These are phyloP conservation scores for Odobenus rosmarus DNA, from an alignment of 2,113 vertebrate species.

Conservation along the genomic window DNA sequence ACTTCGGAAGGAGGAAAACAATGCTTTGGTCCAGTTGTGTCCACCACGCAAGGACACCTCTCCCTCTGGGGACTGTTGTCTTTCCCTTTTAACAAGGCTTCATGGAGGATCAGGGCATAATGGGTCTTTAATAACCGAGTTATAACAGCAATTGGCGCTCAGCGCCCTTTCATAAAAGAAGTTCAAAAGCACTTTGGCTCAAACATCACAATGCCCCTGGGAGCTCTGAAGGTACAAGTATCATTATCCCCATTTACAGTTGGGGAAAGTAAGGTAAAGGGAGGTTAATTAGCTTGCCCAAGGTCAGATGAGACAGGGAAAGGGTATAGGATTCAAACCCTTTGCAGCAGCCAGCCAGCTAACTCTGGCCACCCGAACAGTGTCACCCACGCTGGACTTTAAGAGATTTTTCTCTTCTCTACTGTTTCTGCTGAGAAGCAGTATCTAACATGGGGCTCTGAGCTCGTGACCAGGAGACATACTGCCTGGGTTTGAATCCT, in stretches of 20 bases:
- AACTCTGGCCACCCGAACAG: neutral
- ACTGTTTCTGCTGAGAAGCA: neutral
- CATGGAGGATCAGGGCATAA: neutral
- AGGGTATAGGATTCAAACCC: neutral
- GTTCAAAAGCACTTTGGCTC: slow-evolving; percentile 66
- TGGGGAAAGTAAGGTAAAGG: slow-evolving; percentile 56
- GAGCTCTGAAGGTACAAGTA: slow-evolving; percentile 50
- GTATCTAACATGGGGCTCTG: neutral
- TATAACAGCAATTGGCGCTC: slow-evolving; percentile 15
- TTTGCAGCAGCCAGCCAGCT: neutral
- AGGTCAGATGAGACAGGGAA: slow-evolving; percentile 26
- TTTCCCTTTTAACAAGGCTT: slow-evolving; percentile 29
- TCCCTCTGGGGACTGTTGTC: neutral
- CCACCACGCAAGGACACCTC: neutral
- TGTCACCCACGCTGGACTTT: neutral
- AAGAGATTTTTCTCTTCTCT: neutral
- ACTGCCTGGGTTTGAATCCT: neutral
- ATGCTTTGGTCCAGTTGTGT: neutral
- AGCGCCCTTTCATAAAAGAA: slow-evolving; percentile 60
- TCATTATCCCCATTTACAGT: slow-evolving; percentile 60
- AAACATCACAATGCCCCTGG: slow-evolving; percentile 55
- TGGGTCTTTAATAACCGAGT: slow-evolving; percentile 47
- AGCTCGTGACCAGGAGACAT: neutral
- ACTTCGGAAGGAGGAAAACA: neutral
- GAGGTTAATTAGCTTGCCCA: slow-evolving; percentile 36